Percentiles rank a stretch among this genome's conserved stretches.
Evolutionary conservation across 2,113 vertebrate genomes (phyloP).

Genomic region (Ciconia maguari): DNA sequence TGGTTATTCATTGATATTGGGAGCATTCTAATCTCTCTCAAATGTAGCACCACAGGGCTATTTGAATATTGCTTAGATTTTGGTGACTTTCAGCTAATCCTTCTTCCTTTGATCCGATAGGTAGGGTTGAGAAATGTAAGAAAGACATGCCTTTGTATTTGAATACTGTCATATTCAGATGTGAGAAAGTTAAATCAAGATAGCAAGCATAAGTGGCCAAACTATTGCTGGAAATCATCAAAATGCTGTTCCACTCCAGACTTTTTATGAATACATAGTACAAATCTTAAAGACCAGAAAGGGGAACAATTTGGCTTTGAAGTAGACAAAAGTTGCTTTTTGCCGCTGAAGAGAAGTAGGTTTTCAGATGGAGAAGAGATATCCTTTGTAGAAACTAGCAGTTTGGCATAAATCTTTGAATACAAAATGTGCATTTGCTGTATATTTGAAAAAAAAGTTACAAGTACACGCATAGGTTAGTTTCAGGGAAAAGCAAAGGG

Average conservation of each 20-base stretch:
- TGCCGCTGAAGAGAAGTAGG: background rate
- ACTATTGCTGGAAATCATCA: background rate
- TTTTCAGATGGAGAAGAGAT: background rate
- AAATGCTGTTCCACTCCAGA: background rate
- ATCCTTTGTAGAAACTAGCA: background rate
- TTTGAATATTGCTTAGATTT: background rate
- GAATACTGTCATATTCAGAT: background rate
- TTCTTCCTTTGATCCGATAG: background rate
- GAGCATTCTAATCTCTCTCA: background rate
- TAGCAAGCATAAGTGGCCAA: background rate
- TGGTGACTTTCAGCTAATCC: background rate
- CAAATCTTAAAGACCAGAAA: background rate
- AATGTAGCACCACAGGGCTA: background rate
- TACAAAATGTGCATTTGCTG: background rate
- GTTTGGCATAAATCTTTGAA: background rate
- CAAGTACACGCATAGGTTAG: background rate
- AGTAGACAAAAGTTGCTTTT: background rate
- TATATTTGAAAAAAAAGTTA: background rate
- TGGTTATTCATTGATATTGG: background rate
- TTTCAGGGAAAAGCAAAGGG: background rate
- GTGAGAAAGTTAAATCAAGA: background rate
- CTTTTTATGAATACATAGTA: background rate
- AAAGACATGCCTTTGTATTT: background rate
- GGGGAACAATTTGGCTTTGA: background rate
- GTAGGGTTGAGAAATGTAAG: background rate